Evolutionary conservation across 1,140 invertebrate genomes (phyloP).

Genomic region (Araneus ventricosus): DNA sequence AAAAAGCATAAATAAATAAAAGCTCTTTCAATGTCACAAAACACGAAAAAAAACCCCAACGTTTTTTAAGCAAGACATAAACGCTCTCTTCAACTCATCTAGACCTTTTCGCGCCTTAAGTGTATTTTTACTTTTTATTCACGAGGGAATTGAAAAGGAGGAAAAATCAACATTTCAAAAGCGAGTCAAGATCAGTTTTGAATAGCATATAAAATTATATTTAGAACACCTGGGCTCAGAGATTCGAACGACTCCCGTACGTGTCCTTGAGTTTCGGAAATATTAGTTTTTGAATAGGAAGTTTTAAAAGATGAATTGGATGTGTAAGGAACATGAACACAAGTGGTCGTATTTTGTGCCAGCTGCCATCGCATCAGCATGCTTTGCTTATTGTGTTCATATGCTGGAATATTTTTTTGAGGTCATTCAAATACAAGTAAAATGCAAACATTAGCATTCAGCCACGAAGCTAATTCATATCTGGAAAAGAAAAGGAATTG

Average conservation of each 20-base stretch:
- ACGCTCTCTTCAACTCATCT: neutral
- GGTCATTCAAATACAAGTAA: neutral
- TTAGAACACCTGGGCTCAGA: constrained; percentile 4
- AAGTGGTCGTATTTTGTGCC: constrained; percentile 12
- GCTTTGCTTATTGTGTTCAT: neutral
- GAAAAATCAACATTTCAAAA: neutral
- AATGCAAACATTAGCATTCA: neutral
- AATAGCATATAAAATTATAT: constrained; percentile 5
- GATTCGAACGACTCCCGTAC: neutral
- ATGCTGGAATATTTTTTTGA: neutral
- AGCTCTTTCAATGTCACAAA: neutral
- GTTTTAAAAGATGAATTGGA: constrained; percentile 2
- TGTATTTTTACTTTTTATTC: neutral
- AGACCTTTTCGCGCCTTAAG: neutral
- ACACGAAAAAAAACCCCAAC: too few relatives aligned
- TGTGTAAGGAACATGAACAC: neutral
- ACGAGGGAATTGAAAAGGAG: neutral
- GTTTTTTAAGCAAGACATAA: neutral
- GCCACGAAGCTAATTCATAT: neutral
- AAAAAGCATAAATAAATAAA: neutral
- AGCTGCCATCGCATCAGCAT: neutral
- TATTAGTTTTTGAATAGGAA: constrained; percentile 8
- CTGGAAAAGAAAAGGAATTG: neutral
- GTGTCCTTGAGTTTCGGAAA: constrained; percentile 2
- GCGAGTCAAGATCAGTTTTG: neutral